Evolutionary conservation across 2,113 vertebrate species (phyloP).

Genomic region (Hyaena hyaena): DNA sequence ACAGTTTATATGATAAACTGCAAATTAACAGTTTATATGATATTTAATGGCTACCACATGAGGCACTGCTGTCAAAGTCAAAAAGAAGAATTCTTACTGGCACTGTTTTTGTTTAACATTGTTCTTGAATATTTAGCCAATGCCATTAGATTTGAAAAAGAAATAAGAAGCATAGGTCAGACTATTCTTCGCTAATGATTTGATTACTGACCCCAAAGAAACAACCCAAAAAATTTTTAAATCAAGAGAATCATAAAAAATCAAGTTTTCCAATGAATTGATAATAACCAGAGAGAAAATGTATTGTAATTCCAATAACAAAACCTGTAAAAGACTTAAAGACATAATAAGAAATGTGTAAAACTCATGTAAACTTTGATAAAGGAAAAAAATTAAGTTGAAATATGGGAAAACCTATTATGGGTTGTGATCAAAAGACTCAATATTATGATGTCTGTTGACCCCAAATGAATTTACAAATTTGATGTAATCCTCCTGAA

Average conservation of each 20-base stretch:
- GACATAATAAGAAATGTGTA: neutral
- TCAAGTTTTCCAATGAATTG: neutral
- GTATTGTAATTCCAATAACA: neutral
- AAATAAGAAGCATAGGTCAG: neutral
- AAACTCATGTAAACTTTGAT: neutral
- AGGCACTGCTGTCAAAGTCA: neutral
- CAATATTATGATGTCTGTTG: neutral
- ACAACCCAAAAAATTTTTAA: neutral
- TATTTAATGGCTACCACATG: neutral
- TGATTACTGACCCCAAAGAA: neutral
- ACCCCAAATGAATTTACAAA: neutral
- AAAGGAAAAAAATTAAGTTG: neutral
- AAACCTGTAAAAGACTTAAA: conserved; percentile 13
- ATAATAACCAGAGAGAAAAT: conserved; percentile 1
- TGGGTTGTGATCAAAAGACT: neutral
- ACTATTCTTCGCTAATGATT: neutral
- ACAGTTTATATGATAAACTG: neutral
- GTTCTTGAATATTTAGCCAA: neutral
- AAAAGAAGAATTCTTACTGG: neutral
- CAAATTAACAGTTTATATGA: neutral
- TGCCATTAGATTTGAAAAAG: neutral
- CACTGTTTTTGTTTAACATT: neutral
- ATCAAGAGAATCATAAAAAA: neutral
- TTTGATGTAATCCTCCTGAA: neutral
- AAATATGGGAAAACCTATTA: neutral